Evolutionary conservation across 1,140 invertebrate genomes (phyloP), one percentile per base, ranked within the genome.

Genomic region (Oncopodura yosiiana): DNA sequence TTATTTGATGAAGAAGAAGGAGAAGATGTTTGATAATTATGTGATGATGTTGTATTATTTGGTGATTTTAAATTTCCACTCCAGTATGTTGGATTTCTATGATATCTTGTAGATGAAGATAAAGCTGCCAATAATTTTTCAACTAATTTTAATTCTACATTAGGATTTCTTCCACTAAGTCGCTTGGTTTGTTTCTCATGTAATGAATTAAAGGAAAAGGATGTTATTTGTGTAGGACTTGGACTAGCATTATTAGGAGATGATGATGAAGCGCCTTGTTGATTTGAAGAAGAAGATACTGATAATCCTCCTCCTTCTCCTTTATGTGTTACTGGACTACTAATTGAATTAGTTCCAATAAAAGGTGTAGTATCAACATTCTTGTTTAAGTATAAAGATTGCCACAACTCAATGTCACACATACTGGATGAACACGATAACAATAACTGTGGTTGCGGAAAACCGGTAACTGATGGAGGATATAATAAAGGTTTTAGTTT

Each of bases 331-430:
- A 24, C 11, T 5, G 57, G 57, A 50, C 57, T 54, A 34, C 58
- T 51, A 24, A 56, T 27, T 24, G 32, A 26, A 30, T 5, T 29
- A 3, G 41, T 9, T 12, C 38, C 37, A 14, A 51, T 45, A 2
- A 32, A 43, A 8, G 49, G 32, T 11, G 32, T 36, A 0, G 45
- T 24, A 38, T 58, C 53, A 1, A 43, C 23, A 2, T 49, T 59
- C 18, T 58, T 19, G 32, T 52, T 52, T 9, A 63, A 29, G 27
- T 60, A 63, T 1, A 63, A 29, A 23, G 36, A 41, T 5, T 29
- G 18, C 62, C 62, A 63, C 14, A 63, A 36, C 9, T 53, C 16
- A 3, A 63, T 39, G 46, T 63, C 50, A 39, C 44, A 43, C 48
- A 60, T 55, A n/a, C 37, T 26, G 3, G 48, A 23, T 21, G 46